Conservation (phyloP, 2,888 invertebrate genomes). For the Cheilosia scutellata region DNA sequence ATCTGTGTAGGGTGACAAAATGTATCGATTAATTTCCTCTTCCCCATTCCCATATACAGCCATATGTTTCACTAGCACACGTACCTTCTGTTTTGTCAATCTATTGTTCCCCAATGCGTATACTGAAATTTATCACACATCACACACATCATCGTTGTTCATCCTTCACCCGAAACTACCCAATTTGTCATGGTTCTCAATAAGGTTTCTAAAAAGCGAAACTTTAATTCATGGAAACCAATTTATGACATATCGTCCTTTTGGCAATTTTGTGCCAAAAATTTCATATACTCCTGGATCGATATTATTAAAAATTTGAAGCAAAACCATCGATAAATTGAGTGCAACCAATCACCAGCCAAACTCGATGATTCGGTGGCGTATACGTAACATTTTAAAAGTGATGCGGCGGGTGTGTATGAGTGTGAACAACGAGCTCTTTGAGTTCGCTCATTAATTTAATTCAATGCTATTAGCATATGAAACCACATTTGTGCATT, state of each 20-base stretch:
- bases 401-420: neutral
- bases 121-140: neutral
- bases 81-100: too few species aligned
- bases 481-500: neutral
- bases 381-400: slow-evolving; percentile 11
- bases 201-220: neutral
- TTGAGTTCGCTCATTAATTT: slow-evolving; percentile 11
- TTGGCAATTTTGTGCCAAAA: neutral
- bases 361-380: neutral
- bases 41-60: too few species aligned
- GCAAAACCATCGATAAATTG: neutral
- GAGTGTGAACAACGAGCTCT: neutral
- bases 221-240: neutral
- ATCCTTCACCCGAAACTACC: slow-evolving; percentile 7
- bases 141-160: neutral
- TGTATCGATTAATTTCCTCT: too few species aligned
- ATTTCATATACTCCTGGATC: neutral
- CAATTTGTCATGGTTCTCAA: neutral
- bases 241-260: neutral
- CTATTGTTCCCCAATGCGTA: too few species aligned
- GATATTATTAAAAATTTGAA: slow-evolving; percentile 1
- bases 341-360: neutral
- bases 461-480: slow-evolving; percentile 10
- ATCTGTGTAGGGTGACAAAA: too few species aligned
- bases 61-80: too few species aligned